Evolutionary conservation across 2,888 invertebrate genomes (phyloP).

Genomic region (Drosophila percnosoma): DNA sequence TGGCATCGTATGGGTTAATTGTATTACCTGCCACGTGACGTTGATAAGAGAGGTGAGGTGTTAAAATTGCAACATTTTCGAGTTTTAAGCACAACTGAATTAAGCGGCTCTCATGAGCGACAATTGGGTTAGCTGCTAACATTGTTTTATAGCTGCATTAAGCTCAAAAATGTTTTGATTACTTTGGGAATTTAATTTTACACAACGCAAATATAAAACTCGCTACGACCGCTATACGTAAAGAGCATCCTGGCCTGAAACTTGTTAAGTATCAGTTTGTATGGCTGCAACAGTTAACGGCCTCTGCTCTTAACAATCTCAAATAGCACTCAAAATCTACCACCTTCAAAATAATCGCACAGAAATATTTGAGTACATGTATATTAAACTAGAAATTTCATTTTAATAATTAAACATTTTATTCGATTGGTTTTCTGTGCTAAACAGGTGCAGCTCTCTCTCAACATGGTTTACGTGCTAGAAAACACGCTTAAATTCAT

Average conservation of each 20-base stretch:
- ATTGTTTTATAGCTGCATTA: conserved; percentile 20
- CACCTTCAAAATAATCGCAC: not conserved
- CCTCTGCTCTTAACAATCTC: not conserved
- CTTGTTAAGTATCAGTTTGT: not conserved
- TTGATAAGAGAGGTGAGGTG: conserved; percentile 36
- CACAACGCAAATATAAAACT: not conserved
- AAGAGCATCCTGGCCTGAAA: not conserved
- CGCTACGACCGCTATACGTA: not conserved
- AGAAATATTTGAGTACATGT: not conserved
- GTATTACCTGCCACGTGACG: conserved; percentile 66
- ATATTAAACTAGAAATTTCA: not conserved
- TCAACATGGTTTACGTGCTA: not conserved
- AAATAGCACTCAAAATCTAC: not conserved
- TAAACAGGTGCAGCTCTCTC: not conserved
- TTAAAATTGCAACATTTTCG: conserved; percentile 24
- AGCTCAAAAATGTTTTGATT: conserved; percentile 22
- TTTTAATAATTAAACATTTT: not conserved
- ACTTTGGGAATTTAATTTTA: conserved; percentile 8
- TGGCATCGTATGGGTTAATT: conserved; percentile 65
- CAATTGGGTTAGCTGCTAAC: conserved; percentile 38
- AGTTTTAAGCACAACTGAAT: conserved; percentile 35
- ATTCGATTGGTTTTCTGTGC: not conserved
- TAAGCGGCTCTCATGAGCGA: conserved; percentile 25
- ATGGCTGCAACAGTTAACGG: not conserved
- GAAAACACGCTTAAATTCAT: not conserved